Conservation (phyloP, 1,140 invertebrate genomes). For the Globodera rostochiensis region DNA sequence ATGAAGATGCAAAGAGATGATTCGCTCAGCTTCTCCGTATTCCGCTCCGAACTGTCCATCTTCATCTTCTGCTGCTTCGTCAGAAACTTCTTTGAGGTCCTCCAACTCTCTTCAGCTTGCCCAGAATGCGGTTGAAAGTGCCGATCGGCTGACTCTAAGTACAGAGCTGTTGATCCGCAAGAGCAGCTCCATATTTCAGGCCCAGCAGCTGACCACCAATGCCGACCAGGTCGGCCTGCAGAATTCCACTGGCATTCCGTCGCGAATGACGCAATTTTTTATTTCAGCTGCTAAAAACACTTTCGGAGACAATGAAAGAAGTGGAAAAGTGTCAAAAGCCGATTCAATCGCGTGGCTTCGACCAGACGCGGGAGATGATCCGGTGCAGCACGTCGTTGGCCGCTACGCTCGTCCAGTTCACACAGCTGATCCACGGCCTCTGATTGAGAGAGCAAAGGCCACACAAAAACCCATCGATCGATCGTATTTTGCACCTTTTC, state of each 20-base stretch:
- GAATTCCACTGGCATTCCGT: background rate
- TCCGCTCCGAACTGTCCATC: conserved; percentile 12
- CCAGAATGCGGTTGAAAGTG: conserved; percentile 37
- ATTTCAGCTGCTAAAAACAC: conserved; percentile 36
- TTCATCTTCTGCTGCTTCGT: background rate
- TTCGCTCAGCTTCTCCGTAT: conserved; percentile 18
- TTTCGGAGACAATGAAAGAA: conserved; percentile 33
- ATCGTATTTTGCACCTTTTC: no score
- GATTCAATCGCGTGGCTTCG: conserved; percentile 10
- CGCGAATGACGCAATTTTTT: background rate
- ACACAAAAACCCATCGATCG: no score
- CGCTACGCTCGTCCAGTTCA: conserved; percentile 40
- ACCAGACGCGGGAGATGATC: conserved; percentile 29
- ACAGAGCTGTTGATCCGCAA: conserved; percentile 34
- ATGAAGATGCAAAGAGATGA: conserved; percentile 33
- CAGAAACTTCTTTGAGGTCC: background rate
- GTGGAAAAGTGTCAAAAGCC: conserved; percentile 33
- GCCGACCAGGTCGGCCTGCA: conserved; percentile 34
- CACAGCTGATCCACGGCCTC: conserved; percentile 25
- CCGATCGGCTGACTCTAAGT: conserved; percentile 22
- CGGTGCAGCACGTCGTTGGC: conserved; percentile 32
- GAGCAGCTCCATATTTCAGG: conserved; percentile 40
- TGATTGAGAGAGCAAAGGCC: background rate
- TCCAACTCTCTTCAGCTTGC: conserved; percentile 12
- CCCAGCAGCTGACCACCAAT: conserved; percentile 40